Conservation (phyloP, 2,113 vertebrate genomes). For the Ancistrus triradiatus region DNA sequence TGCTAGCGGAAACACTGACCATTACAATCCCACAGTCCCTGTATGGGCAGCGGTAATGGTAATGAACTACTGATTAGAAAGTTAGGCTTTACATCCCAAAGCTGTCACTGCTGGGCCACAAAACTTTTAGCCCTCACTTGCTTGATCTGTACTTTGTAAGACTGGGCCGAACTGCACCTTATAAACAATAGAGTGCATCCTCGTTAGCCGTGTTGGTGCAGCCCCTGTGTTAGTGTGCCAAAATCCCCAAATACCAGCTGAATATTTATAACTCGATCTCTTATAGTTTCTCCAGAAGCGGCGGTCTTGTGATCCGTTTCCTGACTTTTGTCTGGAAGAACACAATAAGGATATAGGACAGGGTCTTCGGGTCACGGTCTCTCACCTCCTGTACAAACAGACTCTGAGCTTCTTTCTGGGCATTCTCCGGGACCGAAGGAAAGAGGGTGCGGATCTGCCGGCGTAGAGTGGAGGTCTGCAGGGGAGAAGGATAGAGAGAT, state of each 20-base stretch:
- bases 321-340: not conserved
- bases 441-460: conserved; percentile 82
- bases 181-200: conserved; percentile 35
- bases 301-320: not conserved
- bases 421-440: conserved; percentile 86
- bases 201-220: not conserved
- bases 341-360: no score
- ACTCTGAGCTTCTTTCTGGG: conserved; percentile 85
- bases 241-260: not conserved
- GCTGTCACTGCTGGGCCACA: no score
- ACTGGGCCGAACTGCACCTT: conserved; percentile 22
- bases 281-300: not conserved
- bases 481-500: conserved; percentile 25
- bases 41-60: no score
- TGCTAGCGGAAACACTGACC: no score
- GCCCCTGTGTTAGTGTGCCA: no score
- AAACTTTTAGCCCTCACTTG: no score
- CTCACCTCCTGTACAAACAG: conserved; percentile 94
- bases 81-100: no score
- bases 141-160: no score
- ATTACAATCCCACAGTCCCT: no score
- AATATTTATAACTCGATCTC: not conserved
- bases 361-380: not conserved
- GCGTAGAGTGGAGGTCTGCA: conserved; percentile 80
- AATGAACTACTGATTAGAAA: no score